Base-by-base conservation (phyloP, 2,113 vertebrate species). In the Hydrochoerus hydrochaeris region DNA sequence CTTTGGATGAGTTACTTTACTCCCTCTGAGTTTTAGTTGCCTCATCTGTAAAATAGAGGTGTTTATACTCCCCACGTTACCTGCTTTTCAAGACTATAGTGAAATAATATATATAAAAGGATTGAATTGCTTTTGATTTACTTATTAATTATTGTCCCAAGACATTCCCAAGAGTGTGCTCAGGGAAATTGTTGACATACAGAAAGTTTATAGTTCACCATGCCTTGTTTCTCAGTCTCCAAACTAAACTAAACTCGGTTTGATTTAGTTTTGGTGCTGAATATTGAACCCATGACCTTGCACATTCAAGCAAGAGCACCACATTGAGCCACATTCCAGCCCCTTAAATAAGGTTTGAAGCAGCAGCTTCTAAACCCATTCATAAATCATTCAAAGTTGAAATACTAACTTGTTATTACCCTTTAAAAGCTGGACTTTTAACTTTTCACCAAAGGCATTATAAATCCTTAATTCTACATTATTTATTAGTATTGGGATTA, bases 371-470 rank as follows among this genome's bases (percentile, higher is more conserved):
- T 85, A 90, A 17, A 32, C 85, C 12, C 28, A 78, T 94, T 87
- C 78, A n/a, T 16, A 63, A 88, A 86, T 92, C n/a, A 95, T 44
- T 83, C 54, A 77, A 32, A 91, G 77, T 91, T 97, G 24, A 77
- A 49, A 81, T 90, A 58, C 86, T 91, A 93, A 90, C n/a, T n/a
- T n/a, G 95, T 9, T 52, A 90, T 19, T 95, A 65, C 54, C 71
- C 35, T 88, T 85, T 96, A 93, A 96, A 92, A 95, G 67, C 85
- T 94, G n/a, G 28, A 35, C 35, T 85, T 96, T 96, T 95, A 90
- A 5, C 88, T 35, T 88, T 93, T 87, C 16, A 62, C 65, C 57
- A 46, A 94, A 97, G 87, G 57, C 63, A 38, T 81, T 95, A 38
- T 88, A 95, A 95, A 52, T 93, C 89, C 58, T 91, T 88, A 77